Conservation (phyloP, 2,113 vertebrate genomes). For the Echinops telfairi region DNA sequence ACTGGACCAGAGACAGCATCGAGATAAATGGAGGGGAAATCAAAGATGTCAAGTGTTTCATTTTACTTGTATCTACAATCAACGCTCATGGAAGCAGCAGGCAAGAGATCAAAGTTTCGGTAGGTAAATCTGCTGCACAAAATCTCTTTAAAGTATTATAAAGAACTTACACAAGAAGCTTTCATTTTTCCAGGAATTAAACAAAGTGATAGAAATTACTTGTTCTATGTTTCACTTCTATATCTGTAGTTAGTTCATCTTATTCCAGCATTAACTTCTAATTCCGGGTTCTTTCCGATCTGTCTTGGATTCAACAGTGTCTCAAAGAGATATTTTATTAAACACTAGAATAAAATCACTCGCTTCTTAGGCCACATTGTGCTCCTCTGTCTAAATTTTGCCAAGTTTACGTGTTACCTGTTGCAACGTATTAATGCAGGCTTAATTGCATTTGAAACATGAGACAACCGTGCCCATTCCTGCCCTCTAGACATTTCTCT, state of each 20-base stretch:
- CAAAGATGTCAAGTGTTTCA: no score
- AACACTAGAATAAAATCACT: background rate
- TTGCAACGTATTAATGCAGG: conserved; percentile 5
- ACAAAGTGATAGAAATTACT: conserved; percentile 9
- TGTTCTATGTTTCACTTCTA: background rate
- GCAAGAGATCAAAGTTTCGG: no score
- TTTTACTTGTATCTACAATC: no score
- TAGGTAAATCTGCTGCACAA: no score
- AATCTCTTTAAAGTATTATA: no score
- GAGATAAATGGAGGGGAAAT: no score
- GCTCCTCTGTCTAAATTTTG: background rate
- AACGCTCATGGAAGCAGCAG: no score
- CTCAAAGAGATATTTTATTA: conserved; percentile 17
- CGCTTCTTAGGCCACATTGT: background rate
- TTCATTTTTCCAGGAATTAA: conserved; percentile 46
- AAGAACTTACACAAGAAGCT: background rate
- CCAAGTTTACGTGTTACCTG: background rate
- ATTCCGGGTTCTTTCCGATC: conserved; percentile 13
- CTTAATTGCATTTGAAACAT: conserved; percentile 43
- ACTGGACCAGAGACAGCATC: no score
- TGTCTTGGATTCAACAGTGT: background rate
- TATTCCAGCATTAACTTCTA: background rate
- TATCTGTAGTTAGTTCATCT: background rate
- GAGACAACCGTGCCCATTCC: background rate
- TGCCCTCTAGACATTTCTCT: background rate